phyloP scores from a whole-genome alignment of 2,113 vertebrate genomes.

The Actenoides hombroni region DNA sequence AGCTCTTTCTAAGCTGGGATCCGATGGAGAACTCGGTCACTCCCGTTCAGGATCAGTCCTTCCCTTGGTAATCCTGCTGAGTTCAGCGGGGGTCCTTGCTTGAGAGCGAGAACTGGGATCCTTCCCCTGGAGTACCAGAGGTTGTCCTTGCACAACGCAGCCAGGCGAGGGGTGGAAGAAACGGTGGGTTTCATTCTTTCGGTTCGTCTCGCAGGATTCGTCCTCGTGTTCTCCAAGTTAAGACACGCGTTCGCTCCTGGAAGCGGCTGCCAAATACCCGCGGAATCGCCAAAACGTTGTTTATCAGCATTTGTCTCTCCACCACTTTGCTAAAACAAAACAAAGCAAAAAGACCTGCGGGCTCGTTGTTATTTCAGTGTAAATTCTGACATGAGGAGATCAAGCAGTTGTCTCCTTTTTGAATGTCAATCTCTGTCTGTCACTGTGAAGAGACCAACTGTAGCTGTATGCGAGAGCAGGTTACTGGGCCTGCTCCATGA shows the following conservation, averaged over 20 bases:
- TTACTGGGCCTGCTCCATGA: constrained; percentile 25
- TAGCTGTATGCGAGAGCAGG: constrained; percentile 2
- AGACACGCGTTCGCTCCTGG: not conserved
- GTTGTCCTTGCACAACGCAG: not conserved
- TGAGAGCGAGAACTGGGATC: not conserved
- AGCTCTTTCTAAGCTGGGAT: not conserved
- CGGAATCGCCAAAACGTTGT: not conserved
- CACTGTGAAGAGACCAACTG: constrained; percentile 14
- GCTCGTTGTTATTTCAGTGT: constrained; percentile 68
- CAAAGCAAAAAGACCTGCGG: not conserved
- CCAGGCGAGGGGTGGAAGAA: not conserved
- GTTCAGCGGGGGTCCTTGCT: not conserved
- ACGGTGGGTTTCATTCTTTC: accelerated
- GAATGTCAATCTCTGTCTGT: constrained; percentile 38
- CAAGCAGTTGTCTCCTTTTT: constrained; percentile 51
- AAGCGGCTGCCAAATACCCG: not conserved
- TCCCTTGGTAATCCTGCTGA: accelerated
- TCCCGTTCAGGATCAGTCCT: accelerated
- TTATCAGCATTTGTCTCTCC: not conserved
- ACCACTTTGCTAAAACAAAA: not conserved
- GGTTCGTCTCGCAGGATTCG: not conserved
- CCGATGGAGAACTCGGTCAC: accelerated
- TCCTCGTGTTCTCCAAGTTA: not conserved
- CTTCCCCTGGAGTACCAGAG: not conserved
- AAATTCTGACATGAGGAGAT: constrained; percentile 68